Conservation (phyloP, 2,113 vertebrate genomes). For the Gorilla gorilla region DNA sequence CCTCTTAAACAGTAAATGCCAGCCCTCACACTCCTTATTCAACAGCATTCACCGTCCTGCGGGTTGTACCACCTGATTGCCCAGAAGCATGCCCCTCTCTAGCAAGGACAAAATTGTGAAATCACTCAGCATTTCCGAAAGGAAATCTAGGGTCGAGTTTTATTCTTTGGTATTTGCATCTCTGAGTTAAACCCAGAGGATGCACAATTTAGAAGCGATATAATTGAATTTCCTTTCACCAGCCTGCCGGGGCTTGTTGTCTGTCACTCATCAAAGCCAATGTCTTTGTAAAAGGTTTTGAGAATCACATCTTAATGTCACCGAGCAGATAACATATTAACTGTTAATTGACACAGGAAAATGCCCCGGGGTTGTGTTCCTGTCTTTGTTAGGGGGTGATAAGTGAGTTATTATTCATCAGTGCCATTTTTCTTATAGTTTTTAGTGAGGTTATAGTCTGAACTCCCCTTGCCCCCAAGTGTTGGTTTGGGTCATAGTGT, state of each 20-base stretch:
- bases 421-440: neutral
- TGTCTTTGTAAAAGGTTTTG: constrained; percentile 36
- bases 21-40: neutral
- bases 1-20: neutral
- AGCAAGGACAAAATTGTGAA: constrained; percentile 7
- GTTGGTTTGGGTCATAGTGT: neutral
- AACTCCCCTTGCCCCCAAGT: neutral
- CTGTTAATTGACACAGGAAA: constrained; percentile 75
- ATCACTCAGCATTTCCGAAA: neutral
- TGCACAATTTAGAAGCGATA: constrained; percentile 40
- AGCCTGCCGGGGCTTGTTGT: constrained; percentile 14
- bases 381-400: constrained; percentile 56
- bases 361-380: constrained; percentile 67
- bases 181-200: constrained; percentile 40
- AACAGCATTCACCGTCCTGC: accelerated
- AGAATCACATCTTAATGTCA: constrained; percentile 73
- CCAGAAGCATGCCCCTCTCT: neutral
- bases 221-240: constrained; percentile 37
- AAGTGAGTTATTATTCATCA: neutral
- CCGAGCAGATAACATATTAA: constrained; percentile 73
- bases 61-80: neutral
- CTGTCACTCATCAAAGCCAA: constrained; percentile 73
- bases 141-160: neutral
- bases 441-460: neutral
- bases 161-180: constrained; percentile 37